Percentiles rank a stretch among this genome's conserved stretches.
These are phyloP conservation scores for Drepana arcuata DNA, from an alignment of 1,140 invertebrate species.

Conservation along the genomic window DNA sequence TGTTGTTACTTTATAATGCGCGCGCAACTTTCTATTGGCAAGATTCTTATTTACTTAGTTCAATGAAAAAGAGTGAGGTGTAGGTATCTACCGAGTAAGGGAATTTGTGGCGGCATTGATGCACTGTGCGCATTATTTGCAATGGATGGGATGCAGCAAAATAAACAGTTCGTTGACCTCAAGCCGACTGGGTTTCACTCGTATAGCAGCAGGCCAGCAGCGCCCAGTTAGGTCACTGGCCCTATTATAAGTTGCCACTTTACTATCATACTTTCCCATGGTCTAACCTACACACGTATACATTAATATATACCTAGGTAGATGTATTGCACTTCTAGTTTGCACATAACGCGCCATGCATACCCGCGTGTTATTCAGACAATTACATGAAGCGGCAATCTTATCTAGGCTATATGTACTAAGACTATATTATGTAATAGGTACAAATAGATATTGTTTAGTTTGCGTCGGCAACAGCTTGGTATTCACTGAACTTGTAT, in stretches of 20 bases:
- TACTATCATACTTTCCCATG: slow-evolving; percentile 14
- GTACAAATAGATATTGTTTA: too few species aligned
- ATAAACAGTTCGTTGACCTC: slow-evolving; percentile 66
- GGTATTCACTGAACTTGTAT: too few species aligned
- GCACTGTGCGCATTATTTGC: slow-evolving; percentile 63
- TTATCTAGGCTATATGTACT: too few species aligned
- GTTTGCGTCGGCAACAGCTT: too few species aligned
- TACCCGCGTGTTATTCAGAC: too few species aligned
- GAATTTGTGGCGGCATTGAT: slow-evolving; percentile 60
- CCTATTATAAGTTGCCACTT: slow-evolving; percentile 46
- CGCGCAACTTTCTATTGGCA: slow-evolving; percentile 50
- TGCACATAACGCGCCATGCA: too few species aligned
- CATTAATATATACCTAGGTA: too few species aligned
- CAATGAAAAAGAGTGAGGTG: slow-evolving; percentile 46
- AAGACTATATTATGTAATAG: too few species aligned
- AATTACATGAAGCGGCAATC: too few species aligned
- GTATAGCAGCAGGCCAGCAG: slow-evolving; percentile 51
- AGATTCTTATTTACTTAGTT: slow-evolving; percentile 41
- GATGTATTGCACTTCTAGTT: too few species aligned
- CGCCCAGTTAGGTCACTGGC: slow-evolving; percentile 63
- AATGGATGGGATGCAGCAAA: slow-evolving; percentile 71
- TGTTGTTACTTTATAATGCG: too few species aligned
- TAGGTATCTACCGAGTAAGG: slow-evolving; percentile 44
- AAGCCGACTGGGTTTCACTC: slow-evolving; percentile 61
- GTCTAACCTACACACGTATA: too few species aligned